Conservation (phyloP, 2,113 vertebrate genomes). For the Rhinogobius similis region DNA sequence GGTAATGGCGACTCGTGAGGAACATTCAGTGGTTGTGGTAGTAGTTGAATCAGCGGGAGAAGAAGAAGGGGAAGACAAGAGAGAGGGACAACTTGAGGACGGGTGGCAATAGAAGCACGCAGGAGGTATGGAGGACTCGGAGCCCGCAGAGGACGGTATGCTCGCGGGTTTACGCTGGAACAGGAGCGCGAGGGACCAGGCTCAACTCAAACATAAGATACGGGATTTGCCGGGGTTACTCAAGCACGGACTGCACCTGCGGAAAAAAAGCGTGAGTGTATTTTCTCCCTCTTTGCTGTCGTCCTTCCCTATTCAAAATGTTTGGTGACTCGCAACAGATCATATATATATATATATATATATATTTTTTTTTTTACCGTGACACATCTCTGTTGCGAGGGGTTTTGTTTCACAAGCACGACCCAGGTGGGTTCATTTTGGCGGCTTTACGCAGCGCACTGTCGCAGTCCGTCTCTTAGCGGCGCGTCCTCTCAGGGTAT, state of each 20-base stretch:
- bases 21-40: conserved; percentile 29
- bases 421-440: conserved; percentile 70
- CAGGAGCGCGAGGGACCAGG: conserved; percentile 82
- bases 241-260: conserved; percentile 91
- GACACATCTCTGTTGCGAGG: conserved; percentile 8
- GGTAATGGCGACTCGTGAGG: conserved; percentile 58
- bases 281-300: background rate
- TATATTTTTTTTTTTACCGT: conserved; percentile 2
- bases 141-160: conserved; percentile 81
- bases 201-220: conserved; percentile 91
- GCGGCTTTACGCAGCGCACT: conserved; percentile 18
- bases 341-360: too few relatives aligned
- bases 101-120: conserved; percentile 2
- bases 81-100: conserved; percentile 39
- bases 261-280: conserved; percentile 88
- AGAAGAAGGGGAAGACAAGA: conserved; percentile 16
- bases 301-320: conserved; percentile 37
- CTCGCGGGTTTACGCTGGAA: conserved; percentile 80
- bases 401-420: conserved; percentile 51
- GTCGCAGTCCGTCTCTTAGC: conserved; percentile 56
- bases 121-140: conserved; percentile 78
- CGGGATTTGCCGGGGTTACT: conserved; percentile 89
- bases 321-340: background rate
- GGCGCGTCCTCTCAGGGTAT: background rate
- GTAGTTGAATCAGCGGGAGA: conserved; percentile 8